These are phyloP conservation scores for Gymnoscelis rufifasciata DNA, from an alignment of 2,888 invertebrate species.

Conservation along the genomic window DNA sequence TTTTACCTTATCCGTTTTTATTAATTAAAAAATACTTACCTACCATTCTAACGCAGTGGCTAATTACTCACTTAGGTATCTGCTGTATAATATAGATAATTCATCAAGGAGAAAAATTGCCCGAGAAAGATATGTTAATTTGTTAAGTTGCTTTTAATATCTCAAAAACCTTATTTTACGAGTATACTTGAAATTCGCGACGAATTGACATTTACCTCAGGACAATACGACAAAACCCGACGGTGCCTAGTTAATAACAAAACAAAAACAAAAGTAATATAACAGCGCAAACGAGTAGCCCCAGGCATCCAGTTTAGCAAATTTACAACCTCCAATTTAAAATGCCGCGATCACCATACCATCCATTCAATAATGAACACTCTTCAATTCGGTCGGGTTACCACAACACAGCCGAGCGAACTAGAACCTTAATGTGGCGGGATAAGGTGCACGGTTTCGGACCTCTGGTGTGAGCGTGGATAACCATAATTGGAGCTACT, in stretches of 20 bases:
- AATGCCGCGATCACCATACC: conserved; percentile 27
- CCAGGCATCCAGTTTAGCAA: conserved; percentile 39
- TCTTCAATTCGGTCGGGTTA: conserved; percentile 39
- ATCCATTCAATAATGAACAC: conserved; percentile 22
- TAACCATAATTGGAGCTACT: conserved; percentile 62
- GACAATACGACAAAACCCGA: neutral
- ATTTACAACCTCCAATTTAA: conserved; percentile 38
- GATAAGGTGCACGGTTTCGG: conserved; percentile 12
- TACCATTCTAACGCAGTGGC: no score
- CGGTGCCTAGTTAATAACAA: conserved; percentile 9
- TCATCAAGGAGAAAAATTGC: no score
- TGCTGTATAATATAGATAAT: no score
- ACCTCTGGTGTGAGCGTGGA: conserved; percentile 32
- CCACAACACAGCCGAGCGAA: conserved; percentile 20
- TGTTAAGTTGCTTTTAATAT: no score
- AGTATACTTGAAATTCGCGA: no score
- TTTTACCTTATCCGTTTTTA: no score
- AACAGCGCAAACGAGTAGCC: conserved; percentile 29
- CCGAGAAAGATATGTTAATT: no score
- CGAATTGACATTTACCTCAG: no score
- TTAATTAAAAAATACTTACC: no score
- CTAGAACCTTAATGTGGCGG: conserved; percentile 14
- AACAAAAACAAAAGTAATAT: conserved; percentile 23
- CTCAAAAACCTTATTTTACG: no score
- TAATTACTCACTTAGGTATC: no score